Conservation (phyloP, 2,888 invertebrate species). For the Temnothorax unifasciatus region DNA sequence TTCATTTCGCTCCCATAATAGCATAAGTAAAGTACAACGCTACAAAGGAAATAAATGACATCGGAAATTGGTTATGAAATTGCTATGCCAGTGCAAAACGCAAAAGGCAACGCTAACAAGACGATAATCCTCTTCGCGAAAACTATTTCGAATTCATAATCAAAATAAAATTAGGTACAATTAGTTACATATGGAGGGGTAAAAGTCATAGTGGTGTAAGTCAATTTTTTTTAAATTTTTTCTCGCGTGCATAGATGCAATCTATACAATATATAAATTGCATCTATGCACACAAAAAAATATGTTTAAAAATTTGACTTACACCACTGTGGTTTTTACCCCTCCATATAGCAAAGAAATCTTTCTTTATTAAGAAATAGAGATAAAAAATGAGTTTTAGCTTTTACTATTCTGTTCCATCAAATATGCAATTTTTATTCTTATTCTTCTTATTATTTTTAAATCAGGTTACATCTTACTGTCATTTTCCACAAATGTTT, state of each 20-base stretch:
- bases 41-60: conserved; percentile 48
- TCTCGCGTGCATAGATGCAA: no score
- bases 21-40: conserved; percentile 25
- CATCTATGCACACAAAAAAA: no score
- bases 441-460: not conserved
- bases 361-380: not conserved
- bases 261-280: no score
- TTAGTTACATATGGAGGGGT: no score
- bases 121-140: conserved; percentile 10
- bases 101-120: not conserved
- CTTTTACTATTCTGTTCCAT: not conserved
- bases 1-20: conserved; percentile 44
- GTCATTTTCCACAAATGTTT: not conserved
- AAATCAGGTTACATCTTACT: not conserved
- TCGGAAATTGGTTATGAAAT: conserved; percentile 43
- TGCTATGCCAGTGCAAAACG: conserved; percentile 12
- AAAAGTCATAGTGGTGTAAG: no score
- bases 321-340: no score
- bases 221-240: no score
- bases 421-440: not conserved
- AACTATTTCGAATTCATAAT: conserved; percentile 34
- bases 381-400: not conserved
- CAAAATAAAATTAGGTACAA: conserved; percentile 1
- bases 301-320: no score
- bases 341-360: not conserved